A percentile compares a stretch with the other conserved stretches of the same genome.
phyloP scores from a whole-genome alignment of 2,888 invertebrate genomes.

The Eurytoma adleriae region DNA sequence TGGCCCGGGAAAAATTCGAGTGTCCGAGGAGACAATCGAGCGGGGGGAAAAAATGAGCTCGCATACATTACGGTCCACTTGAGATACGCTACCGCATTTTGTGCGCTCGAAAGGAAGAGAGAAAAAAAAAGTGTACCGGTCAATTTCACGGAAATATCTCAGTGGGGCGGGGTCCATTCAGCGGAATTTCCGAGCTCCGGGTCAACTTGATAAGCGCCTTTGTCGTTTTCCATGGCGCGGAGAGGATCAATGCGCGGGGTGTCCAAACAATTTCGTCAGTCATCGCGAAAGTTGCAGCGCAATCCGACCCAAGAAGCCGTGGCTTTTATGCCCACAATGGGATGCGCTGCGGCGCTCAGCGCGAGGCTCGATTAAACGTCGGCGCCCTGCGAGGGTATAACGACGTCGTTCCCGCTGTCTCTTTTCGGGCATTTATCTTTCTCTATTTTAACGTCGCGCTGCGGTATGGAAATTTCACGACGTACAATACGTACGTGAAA shows the following conservation, averaged over 20 bases:
- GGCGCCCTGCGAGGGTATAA: slow-evolving; percentile 16
- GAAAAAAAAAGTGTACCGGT: slow-evolving; percentile 10
- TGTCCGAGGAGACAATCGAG: not conserved
- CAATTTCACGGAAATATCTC: slow-evolving; percentile 33
- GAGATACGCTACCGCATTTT: not conserved
- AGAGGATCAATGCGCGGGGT: not conserved
- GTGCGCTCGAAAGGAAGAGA: not conserved
- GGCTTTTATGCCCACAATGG: not conserved
- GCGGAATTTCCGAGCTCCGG: not conserved
- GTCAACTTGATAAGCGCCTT: slow-evolving; percentile 36
- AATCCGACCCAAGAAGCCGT: slow-evolving; percentile 7
- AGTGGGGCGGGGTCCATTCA: not conserved
- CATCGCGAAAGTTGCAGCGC: slow-evolving; percentile 32
- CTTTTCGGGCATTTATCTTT: slow-evolving; percentile 8
- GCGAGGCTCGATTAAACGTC: slow-evolving; percentile 38
- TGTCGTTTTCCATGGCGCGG: slow-evolving; percentile 16
- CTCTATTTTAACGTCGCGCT: not conserved
- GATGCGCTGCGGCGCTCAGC: slow-evolving; percentile 4
- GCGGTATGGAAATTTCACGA: slow-evolving; percentile 3
- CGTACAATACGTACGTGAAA: slow-evolving; percentile 1
- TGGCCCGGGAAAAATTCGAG: not conserved
- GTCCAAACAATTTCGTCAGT: slow-evolving; percentile 20
- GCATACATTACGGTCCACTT: slow-evolving; percentile 18
- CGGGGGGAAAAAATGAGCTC: slow-evolving; percentile 14
- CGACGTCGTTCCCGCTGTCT: slow-evolving; percentile 20